Conservation (phyloP, 2,797 vertebrate species). For the Hafferia zeledoni region DNA sequence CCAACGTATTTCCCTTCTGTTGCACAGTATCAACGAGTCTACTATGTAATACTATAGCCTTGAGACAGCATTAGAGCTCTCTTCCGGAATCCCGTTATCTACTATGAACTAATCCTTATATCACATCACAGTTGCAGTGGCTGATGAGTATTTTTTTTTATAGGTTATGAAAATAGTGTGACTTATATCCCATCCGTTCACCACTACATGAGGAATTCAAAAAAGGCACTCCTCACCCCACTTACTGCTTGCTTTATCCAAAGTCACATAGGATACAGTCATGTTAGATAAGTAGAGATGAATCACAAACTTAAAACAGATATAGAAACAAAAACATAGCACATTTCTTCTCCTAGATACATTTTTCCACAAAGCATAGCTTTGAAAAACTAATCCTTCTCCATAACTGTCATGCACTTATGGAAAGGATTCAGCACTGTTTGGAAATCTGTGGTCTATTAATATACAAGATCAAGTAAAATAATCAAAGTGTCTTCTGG, state of each 20-base stretch:
- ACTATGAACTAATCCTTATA: not conserved
- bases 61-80: not conserved
- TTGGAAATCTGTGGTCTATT: not conserved
- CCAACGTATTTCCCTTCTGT: not conserved
- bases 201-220: not conserved
- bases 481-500: not conserved
- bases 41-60: not conserved
- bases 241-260: not conserved
- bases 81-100: not conserved
- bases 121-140: not conserved
- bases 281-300: not conserved
- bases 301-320: constrained; percentile 27
- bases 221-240: not conserved
- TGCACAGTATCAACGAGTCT: not conserved
- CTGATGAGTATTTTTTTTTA: not conserved
- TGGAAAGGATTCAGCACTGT: not conserved
- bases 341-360: not conserved
- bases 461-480: not conserved
- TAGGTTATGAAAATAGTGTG: not conserved
- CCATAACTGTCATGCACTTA: not conserved
- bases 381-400: not conserved
- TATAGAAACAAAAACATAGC: not conserved
- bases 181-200: not conserved
- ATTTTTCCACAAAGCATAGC: not conserved
- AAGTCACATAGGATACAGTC: not conserved